phyloP scores from a whole-genome alignment of 2,888 invertebrate genomes.

The Diloba caeruleocephala region DNA sequence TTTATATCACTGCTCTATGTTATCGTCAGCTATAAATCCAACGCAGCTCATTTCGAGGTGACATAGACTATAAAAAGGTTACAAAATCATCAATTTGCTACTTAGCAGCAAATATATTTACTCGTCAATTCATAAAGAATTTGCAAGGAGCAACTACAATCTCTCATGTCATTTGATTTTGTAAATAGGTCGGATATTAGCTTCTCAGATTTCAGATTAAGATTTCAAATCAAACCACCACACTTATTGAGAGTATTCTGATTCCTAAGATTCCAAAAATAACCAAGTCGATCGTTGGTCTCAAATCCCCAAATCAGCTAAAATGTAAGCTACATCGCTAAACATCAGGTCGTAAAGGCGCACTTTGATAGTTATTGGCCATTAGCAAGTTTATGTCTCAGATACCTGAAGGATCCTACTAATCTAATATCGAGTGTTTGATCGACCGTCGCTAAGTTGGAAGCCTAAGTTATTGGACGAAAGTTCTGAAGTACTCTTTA shows the following conservation, averaged over 20 bases:
- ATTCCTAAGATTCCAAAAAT: constrained; percentile 3
- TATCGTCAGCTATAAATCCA: no score
- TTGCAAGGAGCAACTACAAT: no score
- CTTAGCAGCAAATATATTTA: no score
- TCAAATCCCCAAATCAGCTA: constrained; percentile 30
- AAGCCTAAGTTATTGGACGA: constrained; percentile 29
- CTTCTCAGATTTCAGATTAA: no score
- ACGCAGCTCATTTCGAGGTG: no score
- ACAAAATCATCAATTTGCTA: no score
- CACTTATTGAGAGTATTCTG: background rate
- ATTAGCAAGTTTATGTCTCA: constrained; percentile 49
- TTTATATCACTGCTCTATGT: no score
- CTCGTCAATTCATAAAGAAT: no score
- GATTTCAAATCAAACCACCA: constrained; percentile 21
- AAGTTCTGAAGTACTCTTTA: constrained; percentile 37
- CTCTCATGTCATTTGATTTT: no score
- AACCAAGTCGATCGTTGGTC: constrained; percentile 1
- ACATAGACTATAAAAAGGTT: no score
- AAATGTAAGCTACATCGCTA: constrained; percentile 32
- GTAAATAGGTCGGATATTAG: no score
- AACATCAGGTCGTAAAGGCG: constrained; percentile 30
- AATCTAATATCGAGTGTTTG: constrained; percentile 48
- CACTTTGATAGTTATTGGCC: constrained; percentile 49
- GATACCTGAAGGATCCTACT: constrained; percentile 46
- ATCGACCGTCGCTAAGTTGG: constrained; percentile 34